Evolutionary conservation across 2,113 vertebrate genomes (phyloP), one percentile per base, ranked within the genome.

Genomic region (Strix uralensis): DNA sequence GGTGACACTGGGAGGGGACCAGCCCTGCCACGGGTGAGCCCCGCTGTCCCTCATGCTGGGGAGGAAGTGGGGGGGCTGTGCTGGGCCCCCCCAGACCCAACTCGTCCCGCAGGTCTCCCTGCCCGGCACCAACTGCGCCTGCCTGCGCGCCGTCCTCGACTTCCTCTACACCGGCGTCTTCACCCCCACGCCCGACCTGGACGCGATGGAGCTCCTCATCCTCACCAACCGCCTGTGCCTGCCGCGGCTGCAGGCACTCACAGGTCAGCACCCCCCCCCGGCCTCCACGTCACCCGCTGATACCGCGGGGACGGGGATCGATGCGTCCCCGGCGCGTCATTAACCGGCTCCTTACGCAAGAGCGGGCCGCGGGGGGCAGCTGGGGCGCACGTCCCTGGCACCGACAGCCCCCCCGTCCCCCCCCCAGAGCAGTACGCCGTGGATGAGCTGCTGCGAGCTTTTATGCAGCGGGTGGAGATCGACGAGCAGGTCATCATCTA

Each of bases 191-290:
- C 96, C 98, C 5, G 98, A 98, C 78, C 97, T 99, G 92, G 98
- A 99, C 27, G 98, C 98, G 49, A 98, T 98, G 88, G 99, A 99
- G 63, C 98, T 99, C 55, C 98, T 99, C 42, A 71, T 98, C 85
- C 97, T 99, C 72, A 98, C 98, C 96, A 99, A 99, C 97, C 98
- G 99, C 23, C 98, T 99, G 52, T 99, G 99, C 97, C 97, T 99
- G 95, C 98, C 98, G 10, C 98, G 98, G 57, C 98, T 99, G 40
- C 98, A 99, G 52, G 98, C 98, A 25, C 98, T 99, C 93, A 99
- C 99, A 44, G 99, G 99, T 99, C 97, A 93, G 95, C 15, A 11
- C 20, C 81, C 12, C 4, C 10, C 7, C 21, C 13, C 27, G 4
- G 17, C 5, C 23, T 13, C 34, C 17, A 72, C 49, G 47, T 90